Evolutionary conservation across 2,888 invertebrate species (phyloP), one percentile per base, ranked within the genome.

Genomic region (Drosophila atripex): DNA sequence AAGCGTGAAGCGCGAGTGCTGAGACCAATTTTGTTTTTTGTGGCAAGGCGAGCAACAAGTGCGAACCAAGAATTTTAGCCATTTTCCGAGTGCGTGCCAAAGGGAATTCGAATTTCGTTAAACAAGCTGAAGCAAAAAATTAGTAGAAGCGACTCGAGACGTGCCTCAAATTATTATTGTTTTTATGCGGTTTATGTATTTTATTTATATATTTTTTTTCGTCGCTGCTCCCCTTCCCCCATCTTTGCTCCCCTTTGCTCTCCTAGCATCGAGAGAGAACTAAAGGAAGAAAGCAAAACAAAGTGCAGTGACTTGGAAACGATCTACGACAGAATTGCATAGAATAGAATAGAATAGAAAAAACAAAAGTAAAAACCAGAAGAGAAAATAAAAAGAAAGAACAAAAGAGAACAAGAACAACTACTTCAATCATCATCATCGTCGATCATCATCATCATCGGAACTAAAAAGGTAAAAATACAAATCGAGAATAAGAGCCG

Each of bases 241-340:
- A n/a, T n/a, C n/a, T n/a, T n/a, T n/a, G n/a, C n/a, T 1, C 8
- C 8, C 2, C 28, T 28, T 35, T 35, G 77, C 83, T 82, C 69
- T 71, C 74, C 58, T 12, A 32, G 35, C 35, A n/a, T n/a, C n/a
- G 23, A 35, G 41, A 56, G 30, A 43, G 41, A 56, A 54, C 53
- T 56, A 65, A 50, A 50, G 59, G 54, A 66, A 63, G 21, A 23
- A 28, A 57, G 55, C 54, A 50, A 70, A 74, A 50, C 73, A 82
- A 76, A 78, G 78, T 80, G 82, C 78, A 78, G 73, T 78, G 77
- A 77, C 78, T 77, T 59, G 63, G 57, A 49, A 69, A 45, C 56
- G 55, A 52, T 52, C 58, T 14, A 9, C 41, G 25, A 28, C 18
- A 51, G 58, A 72, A 32, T 43, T 43, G 43, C 28, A 65, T 35